These are phyloP conservation scores for Coregonus ussuriensis DNA, from an alignment of 2,797 vertebrate species.

Conservation along the genomic window DNA sequence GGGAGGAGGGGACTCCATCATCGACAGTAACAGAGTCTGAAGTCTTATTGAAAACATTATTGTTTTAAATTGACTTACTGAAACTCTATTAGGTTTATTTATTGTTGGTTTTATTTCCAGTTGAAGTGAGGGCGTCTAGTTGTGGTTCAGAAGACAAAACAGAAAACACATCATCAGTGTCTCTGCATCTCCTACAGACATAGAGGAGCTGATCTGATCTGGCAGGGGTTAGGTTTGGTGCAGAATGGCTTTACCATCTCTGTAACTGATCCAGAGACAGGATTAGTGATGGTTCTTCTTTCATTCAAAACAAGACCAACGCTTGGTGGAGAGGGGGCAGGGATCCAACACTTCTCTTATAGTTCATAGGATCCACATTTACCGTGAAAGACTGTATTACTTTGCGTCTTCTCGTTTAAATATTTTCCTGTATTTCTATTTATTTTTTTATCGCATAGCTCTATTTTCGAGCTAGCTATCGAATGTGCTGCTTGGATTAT, in stretches of 20 bases:
- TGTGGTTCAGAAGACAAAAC: conserved; percentile 77
- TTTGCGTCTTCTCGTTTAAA: neutral
- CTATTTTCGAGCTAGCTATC: too few species aligned
- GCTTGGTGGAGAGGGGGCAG: conserved; percentile 26
- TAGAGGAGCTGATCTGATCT: conserved; percentile 80
- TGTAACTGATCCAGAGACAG: conserved; percentile 78
- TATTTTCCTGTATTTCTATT: neutral
- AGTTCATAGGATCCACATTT: neutral
- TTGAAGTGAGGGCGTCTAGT: conserved; percentile 75
- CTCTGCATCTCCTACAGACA: conserved; percentile 73
- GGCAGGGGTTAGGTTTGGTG: conserved; percentile 69
- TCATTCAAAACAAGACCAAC: conserved; percentile 75
- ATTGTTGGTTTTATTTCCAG: conserved; percentile 71
- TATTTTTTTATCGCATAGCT: neutral
- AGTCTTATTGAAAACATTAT: conserved; percentile 64
- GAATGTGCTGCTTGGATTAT: too few species aligned
- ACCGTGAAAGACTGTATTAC: neutral
- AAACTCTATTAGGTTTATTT: conserved; percentile 64
- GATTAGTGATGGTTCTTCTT: conserved; percentile 80
- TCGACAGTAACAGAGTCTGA: conserved; percentile 38
- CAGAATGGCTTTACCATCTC: conserved; percentile 75
- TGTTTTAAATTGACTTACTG: conserved; percentile 61
- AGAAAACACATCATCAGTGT: conserved; percentile 64
- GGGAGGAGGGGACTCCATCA: too few species aligned
- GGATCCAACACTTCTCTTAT: neutral